phyloP scores from a whole-genome alignment of 2,797 vertebrate species.

The Lemur catta region DNA sequence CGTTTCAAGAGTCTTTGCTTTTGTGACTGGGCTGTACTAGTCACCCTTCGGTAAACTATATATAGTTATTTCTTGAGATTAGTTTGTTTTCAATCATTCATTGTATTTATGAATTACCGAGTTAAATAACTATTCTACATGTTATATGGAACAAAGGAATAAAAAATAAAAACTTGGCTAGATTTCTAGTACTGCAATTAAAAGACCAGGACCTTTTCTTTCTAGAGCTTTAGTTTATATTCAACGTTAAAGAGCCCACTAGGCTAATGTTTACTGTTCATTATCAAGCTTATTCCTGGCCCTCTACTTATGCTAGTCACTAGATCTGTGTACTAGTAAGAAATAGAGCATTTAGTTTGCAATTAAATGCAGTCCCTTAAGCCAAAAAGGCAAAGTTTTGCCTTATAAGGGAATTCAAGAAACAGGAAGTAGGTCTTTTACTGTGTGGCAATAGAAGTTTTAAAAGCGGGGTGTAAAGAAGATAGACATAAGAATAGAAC shows the following conservation, averaged over 20 bases:
- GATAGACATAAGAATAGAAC: not conserved
- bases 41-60: not conserved
- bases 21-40: not conserved
- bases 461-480: not conserved
- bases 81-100: not conserved
- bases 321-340: not conserved
- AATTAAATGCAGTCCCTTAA: not conserved
- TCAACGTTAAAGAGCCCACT: not conserved
- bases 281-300: not conserved
- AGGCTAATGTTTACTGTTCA: not conserved
- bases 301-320: not conserved
- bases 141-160: not conserved
- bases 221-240: not conserved
- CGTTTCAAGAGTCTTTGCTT: not conserved
- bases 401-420: not conserved
- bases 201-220: not conserved
- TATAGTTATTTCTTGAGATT: not conserved
- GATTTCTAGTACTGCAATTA: not conserved
- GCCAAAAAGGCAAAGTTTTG: not conserved
- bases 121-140: not conserved
- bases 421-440: not conserved
- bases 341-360: not conserved
- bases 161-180: not conserved
- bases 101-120: not conserved
- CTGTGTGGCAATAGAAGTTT: not conserved